phyloP scores from a whole-genome alignment of 2,113 vertebrate genomes.

The Hyperopisus bebe region DNA sequence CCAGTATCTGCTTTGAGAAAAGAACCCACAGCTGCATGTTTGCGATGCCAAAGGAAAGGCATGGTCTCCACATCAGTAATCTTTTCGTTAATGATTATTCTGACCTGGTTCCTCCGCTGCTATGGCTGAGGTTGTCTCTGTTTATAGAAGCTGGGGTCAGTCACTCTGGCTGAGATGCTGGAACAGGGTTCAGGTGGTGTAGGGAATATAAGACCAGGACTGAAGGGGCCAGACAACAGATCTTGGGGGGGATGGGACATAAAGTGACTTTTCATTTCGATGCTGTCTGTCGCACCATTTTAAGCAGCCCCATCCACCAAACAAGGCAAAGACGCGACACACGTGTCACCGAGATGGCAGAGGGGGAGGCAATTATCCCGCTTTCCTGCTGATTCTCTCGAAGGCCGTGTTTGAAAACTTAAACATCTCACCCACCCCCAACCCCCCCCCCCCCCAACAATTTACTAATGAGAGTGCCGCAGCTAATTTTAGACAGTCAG shows the following conservation, averaged over 20 bases:
- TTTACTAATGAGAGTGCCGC: constrained; percentile 3
- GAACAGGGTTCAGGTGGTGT: background rate
- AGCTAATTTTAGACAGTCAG: constrained; percentile 9
- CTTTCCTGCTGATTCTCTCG: constrained; percentile 3
- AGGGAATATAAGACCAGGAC: background rate
- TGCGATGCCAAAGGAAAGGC: background rate
- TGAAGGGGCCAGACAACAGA: background rate
- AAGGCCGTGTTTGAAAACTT: constrained; percentile 3
- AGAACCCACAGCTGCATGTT: background rate
- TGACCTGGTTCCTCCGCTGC: background rate
- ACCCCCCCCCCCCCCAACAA: background rate
- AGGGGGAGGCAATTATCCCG: constrained; percentile 6
- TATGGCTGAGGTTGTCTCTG: background rate
- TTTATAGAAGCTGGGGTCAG: background rate
- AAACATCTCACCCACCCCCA: background rate
- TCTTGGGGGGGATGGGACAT: background rate
- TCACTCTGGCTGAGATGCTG: background rate
- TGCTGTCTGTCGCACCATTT: background rate
- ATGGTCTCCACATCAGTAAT: background rate
- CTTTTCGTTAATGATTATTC: background rate
- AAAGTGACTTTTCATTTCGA: background rate
- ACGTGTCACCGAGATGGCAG: background rate
- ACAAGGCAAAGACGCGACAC: background rate
- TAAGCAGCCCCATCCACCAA: background rate
- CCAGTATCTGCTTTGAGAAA: background rate